A percentile compares a stretch with the other conserved stretches of the same genome.
Evolutionary conservation across 2,113 vertebrate species (phyloP).

Genomic region (Pituophis catenifer): DNA sequence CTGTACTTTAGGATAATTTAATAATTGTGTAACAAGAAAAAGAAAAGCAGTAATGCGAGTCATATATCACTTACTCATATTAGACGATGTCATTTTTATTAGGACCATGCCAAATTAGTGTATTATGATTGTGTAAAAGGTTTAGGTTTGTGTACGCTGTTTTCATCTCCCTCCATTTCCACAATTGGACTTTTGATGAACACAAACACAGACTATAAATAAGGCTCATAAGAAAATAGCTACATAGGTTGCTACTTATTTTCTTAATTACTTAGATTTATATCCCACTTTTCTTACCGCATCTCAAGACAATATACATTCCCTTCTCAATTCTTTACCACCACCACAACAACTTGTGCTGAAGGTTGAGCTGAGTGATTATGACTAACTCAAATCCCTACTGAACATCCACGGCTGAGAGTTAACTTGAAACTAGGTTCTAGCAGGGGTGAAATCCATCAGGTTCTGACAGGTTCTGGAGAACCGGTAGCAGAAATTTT

Average conservation of each 20-base stretch:
- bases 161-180: background rate
- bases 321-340: background rate
- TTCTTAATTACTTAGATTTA: background rate
- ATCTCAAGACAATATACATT: background rate
- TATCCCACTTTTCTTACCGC: background rate
- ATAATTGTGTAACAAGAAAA: background rate
- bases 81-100: background rate
- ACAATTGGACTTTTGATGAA: background rate
- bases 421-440: background rate
- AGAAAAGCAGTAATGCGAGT: background rate
- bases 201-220: background rate
- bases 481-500: too few species aligned
- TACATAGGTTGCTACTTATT: background rate
- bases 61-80: background rate
- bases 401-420: background rate
- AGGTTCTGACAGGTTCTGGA: too few species aligned
- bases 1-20: background rate
- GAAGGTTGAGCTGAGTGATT: background rate
- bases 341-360: background rate
- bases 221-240: background rate
- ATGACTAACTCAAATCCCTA: background rate
- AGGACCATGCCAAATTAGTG: background rate
- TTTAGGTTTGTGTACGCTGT: background rate
- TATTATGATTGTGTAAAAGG: background rate
- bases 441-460: background rate